Base-by-base conservation (phyloP, 2,797 vertebrate genomes). In the Myiothlypis coronata region DNA sequence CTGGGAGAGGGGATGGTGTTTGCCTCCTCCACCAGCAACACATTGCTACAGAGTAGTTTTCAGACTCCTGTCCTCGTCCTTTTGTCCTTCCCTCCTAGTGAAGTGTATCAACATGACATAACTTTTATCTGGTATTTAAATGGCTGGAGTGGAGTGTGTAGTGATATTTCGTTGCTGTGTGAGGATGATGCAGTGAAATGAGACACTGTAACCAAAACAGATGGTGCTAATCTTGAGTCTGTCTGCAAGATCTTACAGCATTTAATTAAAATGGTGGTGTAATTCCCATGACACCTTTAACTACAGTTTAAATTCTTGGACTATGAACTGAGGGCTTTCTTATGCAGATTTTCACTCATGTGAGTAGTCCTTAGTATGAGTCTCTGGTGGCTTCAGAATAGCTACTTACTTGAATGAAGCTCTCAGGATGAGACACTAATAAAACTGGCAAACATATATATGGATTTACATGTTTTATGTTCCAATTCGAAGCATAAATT, bases 181-280 rank as follows among this genome's bases (percentile, higher is more conserved):
- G 89, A 91, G 83, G 88, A 83, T 91, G 63, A 77, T 77, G 70
- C 92, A 77, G 95, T 87, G 95, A 89, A 96, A 71, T 69, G 95
- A 87, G 93, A 87, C 59, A 43, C 96, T 95, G 72, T n/a, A 93
- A 88, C 87, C 92, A 92, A 96, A 97, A 89, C 97, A 97, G 96
- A 97, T 97, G 96, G 97, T 96, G 87, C 93, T 97, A 78, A 95
- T 97, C 95, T 97, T 96, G 95, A 95, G 77, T 94, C 93, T 97
- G 94, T 97, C 95, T 96, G 85, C 85, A 94, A 79, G 95, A 94
- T 96, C 84, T 87, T 96, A 47, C 17, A 96, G 93, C 96, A 93
- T 96, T 98, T 97, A 97, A 97, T 98, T 97, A 97, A 95, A 95
- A 95, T 88, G 96, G 89, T 93, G 69, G 57, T 95, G 89, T 95